Base-by-base conservation (phyloP, 1,140 invertebrate species). In the Heliconius himera region DNA sequence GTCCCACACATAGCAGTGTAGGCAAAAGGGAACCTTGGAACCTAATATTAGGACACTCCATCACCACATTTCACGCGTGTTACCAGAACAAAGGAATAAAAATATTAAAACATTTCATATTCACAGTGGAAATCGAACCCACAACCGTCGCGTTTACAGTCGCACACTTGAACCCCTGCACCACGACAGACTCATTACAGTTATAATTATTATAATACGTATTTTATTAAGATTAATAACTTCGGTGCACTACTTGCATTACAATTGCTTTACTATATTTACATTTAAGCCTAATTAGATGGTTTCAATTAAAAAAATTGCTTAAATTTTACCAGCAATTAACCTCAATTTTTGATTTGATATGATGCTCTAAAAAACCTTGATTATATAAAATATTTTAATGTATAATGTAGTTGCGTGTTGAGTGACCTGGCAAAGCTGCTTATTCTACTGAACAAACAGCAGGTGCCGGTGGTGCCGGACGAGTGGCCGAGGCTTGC, bases 401-500 rank as follows among this genome's bases (percentile, higher is more conserved):
- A 72, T 72, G 20, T 72, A 72, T 72, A 41, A 76, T 82, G 20
- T 91, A 97, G 96, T 89, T 97, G 97, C 70, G 96, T 97, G 70
- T 91, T 97, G 74, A 96, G 96, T 80, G 97, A 97, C 89, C 94
- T 97, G 82, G 96, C 96, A 70, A 96, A 97, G 89, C 96, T 97
- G 83, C 93, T 97, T 66, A 96, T 97, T 79, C 91, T 97, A 73
- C 93, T 97, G 49, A 97, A 97, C 87, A 95, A 96, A 87, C 96
- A 97, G 71, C 95, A 96, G 79, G 95, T 97, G 78, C 93, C 95
- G 20, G 94, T 96, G 29, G 96, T 96, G 4, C 97, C 97, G n/a
- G 96, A 97, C n/a, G 97, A 97, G 85, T 97, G 97, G 97, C 96
- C 96, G 79, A 95, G 96, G 77, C 94, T 97, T 3, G 95, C 97